A percentile compares a stretch with the other conserved stretches of the same genome.
phyloP scores from a whole-genome alignment of 2,888 invertebrate species.

The Oscheius sp. region DNA sequence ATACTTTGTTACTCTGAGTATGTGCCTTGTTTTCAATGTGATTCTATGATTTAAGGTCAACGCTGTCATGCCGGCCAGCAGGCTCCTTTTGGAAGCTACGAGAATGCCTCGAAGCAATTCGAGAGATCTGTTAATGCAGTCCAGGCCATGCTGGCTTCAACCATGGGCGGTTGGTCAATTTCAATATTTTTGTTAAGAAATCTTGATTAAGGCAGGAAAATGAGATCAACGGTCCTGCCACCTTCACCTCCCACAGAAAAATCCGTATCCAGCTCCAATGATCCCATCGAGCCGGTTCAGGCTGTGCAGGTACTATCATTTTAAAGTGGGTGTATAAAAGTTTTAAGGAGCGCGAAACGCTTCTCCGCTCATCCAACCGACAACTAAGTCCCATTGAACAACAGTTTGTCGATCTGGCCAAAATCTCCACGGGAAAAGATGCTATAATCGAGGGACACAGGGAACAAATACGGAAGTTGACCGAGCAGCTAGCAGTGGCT shows the following conservation, averaged over 20 bases:
- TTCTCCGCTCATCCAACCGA: conserved; percentile 34
- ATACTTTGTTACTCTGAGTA: conserved; percentile 56
- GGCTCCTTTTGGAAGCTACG: conserved; percentile 58
- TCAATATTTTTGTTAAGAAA: too few relatives aligned
- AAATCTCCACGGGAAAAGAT: conserved; percentile 67
- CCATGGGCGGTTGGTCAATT: conserved; percentile 15
- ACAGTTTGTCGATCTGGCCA: conserved; percentile 67
- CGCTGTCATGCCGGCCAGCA: conserved; percentile 45
- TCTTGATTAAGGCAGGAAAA: neutral
- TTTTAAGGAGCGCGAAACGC: conserved; percentile 37
- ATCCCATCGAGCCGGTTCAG: conserved; percentile 1
- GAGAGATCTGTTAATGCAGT: conserved; percentile 66
- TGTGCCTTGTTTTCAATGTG: neutral
- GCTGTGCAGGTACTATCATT: neutral
- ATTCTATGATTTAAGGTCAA: conserved; percentile 40
- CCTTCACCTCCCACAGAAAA: conserved; percentile 24
- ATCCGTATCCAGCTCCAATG: conserved; percentile 17
- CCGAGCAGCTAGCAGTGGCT: conserved; percentile 40
- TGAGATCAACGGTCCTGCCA: conserved; percentile 13
- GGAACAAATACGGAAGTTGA: conserved; percentile 55
- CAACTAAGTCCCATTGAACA: conserved; percentile 60
- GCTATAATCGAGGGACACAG: conserved; percentile 65
- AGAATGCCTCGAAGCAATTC: conserved; percentile 66
- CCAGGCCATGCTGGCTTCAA: conserved; percentile 61
- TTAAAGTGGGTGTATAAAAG: too few relatives aligned